Evolutionary conservation across 2,888 invertebrate genomes (phyloP).

Genomic region (Callyntrura guangdongensis): DNA sequence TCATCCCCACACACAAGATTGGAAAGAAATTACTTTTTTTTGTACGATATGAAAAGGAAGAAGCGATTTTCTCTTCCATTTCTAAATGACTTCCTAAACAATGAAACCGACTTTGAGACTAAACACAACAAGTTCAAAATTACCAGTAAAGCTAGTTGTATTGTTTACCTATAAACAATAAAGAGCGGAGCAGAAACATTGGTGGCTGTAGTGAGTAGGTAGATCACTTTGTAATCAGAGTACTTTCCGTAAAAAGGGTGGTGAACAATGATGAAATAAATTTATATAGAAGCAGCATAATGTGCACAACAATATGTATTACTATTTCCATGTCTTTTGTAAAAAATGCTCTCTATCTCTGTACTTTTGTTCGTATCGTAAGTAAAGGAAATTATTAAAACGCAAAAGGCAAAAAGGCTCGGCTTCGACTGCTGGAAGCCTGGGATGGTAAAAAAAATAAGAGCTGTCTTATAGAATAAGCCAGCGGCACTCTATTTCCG

Average conservation of each 20-base stretch:
- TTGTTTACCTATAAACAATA: constrained; percentile 44
- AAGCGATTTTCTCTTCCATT: constrained; percentile 29
- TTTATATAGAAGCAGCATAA: constrained; percentile 5
- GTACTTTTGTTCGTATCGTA: neutral
- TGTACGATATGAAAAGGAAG: neutral
- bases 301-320: constrained; percentile 10
- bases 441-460: neutral
- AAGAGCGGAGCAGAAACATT: neutral
- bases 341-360: neutral
- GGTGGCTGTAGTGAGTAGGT: too few relatives aligned
- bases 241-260: constrained; percentile 8
- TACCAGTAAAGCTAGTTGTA: neutral
- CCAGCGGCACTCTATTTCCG: constrained; percentile 60
- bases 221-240: neutral
- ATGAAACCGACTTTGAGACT: constrained; percentile 13
- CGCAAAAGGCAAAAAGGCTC: constrained; percentile 22
- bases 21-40: constrained; percentile 25
- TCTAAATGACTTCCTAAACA: constrained; percentile 39
- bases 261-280: neutral
- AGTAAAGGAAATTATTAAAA: neutral
- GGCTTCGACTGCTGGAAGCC: constrained; percentile 5
- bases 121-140: neutral
- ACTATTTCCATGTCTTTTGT: constrained; percentile 13
- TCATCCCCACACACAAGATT: neutral
- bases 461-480: constrained; percentile 35